Evolutionary conservation across 2,888 invertebrate species (phyloP), one percentile per base, ranked within the genome.

Genomic region (Drosophila rubida): DNA sequence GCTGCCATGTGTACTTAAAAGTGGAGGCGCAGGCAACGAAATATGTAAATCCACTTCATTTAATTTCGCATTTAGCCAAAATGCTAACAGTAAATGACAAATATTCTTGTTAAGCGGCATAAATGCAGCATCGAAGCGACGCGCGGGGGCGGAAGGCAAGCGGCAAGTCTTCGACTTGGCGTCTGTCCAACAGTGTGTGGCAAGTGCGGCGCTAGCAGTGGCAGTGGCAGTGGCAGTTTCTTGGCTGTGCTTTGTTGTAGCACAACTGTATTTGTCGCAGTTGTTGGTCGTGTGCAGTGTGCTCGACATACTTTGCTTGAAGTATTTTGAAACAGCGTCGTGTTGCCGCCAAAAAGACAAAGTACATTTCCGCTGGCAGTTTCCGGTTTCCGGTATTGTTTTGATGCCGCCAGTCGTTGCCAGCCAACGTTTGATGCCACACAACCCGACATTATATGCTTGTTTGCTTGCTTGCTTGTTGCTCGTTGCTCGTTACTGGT

Each of bases 51-150:
- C 87, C 85, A 87, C 82, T 87, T 88, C 89, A 88, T 88, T 88
- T 87, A 88, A 88, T 88, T 86, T 88, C 79, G 79, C 88, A 88
- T 88, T 87, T 87, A 87, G 86, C 87, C 78, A 89, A 88, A 88
- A 86, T 87, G 86, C 87, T 84, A 88, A 84, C 89, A 86, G 82
- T 75, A 83, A 84, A 87, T 86, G 88, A 88, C 87, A 89, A 88
- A 89, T 88, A 88, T 86, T 87, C 80, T 85, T 83, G 82, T 82
- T 79, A 82, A 79, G 77, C 76, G 74, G 77, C 80, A 85, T 77
- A 80, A 87, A 82, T 82, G 84, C 70, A 78, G 75, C 69, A 53
- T 49, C 48, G 55, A 49, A 19, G 27, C 13, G 37, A 16, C 23
- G 49, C 32, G 48, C 13, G 14, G n/a, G 27, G 22, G 35, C 27